phyloP scores from a whole-genome alignment of 2,797 vertebrate species.

The Pseudocheirus occidentalis region DNA sequence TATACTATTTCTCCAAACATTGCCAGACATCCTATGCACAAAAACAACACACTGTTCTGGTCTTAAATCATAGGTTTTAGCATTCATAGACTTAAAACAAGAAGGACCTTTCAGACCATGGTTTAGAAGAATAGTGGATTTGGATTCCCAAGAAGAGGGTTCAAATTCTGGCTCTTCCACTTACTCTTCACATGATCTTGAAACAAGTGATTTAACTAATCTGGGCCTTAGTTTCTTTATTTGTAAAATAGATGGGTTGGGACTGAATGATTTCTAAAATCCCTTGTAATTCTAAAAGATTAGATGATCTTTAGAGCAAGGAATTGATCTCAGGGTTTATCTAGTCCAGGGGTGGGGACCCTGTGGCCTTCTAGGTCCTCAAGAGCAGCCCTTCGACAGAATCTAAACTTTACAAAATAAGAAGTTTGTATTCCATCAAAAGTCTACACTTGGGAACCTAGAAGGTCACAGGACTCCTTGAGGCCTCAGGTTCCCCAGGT shows the following conservation, averaged over 20 bases:
- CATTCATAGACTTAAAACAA: not conserved
- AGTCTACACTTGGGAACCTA: too few species aligned
- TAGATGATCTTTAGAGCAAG: not conserved
- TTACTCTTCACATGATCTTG: not conserved
- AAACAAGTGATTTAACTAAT: not conserved
- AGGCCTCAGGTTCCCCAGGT: too few species aligned
- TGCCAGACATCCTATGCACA: not conserved
- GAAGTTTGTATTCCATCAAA: too few species aligned
- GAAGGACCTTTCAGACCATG: not conserved
- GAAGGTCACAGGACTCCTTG: too few species aligned
- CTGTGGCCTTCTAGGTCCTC: too few species aligned
- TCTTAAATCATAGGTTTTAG: not conserved
- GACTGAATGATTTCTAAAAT: not conserved
- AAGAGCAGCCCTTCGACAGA: too few species aligned
- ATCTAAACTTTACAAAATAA: too few species aligned
- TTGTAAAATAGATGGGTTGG: not conserved
- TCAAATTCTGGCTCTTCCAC: not conserved
- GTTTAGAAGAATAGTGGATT: not conserved
- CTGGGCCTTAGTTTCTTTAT: not conserved
- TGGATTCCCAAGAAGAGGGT: constrained; percentile 21
- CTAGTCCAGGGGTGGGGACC: not conserved
- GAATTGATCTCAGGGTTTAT: not conserved
- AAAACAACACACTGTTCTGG: not conserved
- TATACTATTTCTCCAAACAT: not conserved
- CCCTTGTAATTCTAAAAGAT: not conserved